Percentiles rank a stretch among this genome's conserved stretches.
phyloP scores from a whole-genome alignment of 1,140 invertebrate species.

The Papilio helenus region DNA sequence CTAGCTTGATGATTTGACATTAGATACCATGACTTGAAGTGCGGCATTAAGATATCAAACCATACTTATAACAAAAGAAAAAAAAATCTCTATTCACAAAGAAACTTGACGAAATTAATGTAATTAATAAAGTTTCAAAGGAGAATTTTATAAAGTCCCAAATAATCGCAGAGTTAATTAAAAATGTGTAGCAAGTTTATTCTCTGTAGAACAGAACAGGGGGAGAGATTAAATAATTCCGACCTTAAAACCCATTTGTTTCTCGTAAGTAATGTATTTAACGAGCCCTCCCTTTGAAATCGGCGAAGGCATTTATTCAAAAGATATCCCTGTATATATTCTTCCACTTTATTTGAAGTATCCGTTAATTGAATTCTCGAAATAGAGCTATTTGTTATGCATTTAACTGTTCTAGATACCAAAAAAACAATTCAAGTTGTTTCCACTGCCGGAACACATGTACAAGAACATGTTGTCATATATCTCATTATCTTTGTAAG shows the following conservation, averaged over 20 bases:
- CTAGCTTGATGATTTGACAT: too few species aligned
- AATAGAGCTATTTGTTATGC: background rate
- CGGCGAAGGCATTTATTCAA: constrained; percentile 35
- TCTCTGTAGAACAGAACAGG: constrained; percentile 36
- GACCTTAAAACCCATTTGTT: constrained; percentile 37
- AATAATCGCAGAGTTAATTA: constrained; percentile 38
- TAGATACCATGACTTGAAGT: background rate
- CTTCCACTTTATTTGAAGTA: constrained; percentile 31
- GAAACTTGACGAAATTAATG: constrained; percentile 25
- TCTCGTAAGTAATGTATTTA: constrained; percentile 37
- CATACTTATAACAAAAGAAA: background rate
- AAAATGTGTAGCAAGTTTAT: constrained; percentile 37
- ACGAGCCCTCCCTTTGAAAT: constrained; percentile 31
- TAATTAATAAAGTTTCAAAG: constrained; percentile 34
- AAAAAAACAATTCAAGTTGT: background rate
- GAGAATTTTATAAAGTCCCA: constrained; percentile 32
- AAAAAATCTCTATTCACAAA: constrained; percentile 16
- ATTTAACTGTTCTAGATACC: background rate
- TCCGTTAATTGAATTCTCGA: constrained; percentile 32
- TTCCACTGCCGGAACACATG: too few species aligned
- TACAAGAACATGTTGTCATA: too few species aligned
- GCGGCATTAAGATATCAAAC: background rate
- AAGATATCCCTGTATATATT: constrained; percentile 28
- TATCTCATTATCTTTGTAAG: too few species aligned
- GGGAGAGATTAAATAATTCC: constrained; percentile 37